Conservation (phyloP, 1,140 invertebrate genomes). For the Lepidurus arcticus region DNA sequence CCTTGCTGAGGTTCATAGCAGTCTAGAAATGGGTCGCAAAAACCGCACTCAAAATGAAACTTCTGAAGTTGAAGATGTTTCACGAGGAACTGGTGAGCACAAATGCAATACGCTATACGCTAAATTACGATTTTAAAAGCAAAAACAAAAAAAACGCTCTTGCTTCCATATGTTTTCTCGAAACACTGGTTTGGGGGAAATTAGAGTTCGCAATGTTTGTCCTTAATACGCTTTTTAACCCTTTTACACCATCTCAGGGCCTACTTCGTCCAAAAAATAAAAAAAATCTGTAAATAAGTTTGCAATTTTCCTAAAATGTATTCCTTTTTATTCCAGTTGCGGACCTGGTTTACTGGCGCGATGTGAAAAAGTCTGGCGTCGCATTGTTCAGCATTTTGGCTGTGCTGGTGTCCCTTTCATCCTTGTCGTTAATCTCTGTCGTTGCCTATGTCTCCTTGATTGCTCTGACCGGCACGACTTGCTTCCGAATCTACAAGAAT, state of each 20-base stretch:
- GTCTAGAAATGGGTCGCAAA: conserved; percentile 14
- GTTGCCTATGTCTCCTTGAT: conserved; percentile 83
- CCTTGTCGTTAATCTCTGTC: conserved; percentile 92
- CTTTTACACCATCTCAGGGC: neutral
- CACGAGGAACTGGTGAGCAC: conserved; percentile 16
- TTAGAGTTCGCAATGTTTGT: neutral
- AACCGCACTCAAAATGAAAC: conserved; percentile 10
- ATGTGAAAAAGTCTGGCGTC: conserved; percentile 85
- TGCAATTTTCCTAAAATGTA: neutral
- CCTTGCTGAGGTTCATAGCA: neutral
- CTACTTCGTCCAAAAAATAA: neutral
- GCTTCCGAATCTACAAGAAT: conserved; percentile 93
- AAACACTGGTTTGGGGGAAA: neutral
- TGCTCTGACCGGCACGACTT: conserved; percentile 72
- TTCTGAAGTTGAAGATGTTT: neutral
- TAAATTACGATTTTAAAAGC: neutral
- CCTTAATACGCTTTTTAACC: neutral
- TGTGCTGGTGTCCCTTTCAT: conserved; percentile 82
- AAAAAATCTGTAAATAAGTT: neutral
- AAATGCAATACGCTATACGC: neutral
- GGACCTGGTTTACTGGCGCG: conserved; percentile 93
- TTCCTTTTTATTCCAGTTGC: conserved; percentile 65
- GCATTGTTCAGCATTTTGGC: conserved; percentile 81
- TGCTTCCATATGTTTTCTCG: neutral
- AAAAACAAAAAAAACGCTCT: no score